These are phyloP conservation scores for Caenorhabditis plicata DNA, from an alignment of 2,888 invertebrate genomes.

Conservation along the genomic window DNA sequence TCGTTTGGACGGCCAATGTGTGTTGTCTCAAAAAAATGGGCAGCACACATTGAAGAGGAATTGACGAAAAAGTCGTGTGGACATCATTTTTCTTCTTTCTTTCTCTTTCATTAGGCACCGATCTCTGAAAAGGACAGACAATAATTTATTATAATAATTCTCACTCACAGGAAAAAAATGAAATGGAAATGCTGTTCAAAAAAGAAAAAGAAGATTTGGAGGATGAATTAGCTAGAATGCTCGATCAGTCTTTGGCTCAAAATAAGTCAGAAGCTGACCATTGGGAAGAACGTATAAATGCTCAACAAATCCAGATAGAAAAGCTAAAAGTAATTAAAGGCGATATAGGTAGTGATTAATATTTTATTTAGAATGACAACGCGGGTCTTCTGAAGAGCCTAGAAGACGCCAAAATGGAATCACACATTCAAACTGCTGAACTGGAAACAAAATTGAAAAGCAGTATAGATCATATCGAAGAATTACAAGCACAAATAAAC, in stretches of 20 bases:
- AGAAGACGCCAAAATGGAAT: constrained; percentile 50
- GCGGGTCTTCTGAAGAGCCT: constrained; percentile 40
- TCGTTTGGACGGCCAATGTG: no score
- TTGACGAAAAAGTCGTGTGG: no score
- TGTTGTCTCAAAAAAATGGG: no score
- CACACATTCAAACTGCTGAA: constrained; percentile 53
- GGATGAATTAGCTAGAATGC: constrained; percentile 49
- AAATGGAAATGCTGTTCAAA: constrained; percentile 39
- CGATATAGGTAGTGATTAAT: no score
- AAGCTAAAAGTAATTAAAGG: constrained; percentile 39
- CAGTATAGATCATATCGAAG: constrained; percentile 55
- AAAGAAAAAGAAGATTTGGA: constrained; percentile 50
- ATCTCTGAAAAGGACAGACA: no score
- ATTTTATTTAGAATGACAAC: no score
- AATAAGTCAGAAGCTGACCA: constrained; percentile 54
- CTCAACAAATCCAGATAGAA: constrained; percentile 37
- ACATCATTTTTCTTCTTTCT: no score
- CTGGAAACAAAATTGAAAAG: constrained; percentile 54
- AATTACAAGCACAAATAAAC: constrained; percentile 26
- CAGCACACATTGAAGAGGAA: no score
- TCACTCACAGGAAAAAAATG: constrained; percentile 43
- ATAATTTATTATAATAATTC: no score
- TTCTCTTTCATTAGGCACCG: no score
- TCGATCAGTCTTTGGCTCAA: constrained; percentile 53
- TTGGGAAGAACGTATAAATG: constrained; percentile 53